phyloP scores from a whole-genome alignment of 2,888 invertebrate genomes.

The Phasia obesa region DNA sequence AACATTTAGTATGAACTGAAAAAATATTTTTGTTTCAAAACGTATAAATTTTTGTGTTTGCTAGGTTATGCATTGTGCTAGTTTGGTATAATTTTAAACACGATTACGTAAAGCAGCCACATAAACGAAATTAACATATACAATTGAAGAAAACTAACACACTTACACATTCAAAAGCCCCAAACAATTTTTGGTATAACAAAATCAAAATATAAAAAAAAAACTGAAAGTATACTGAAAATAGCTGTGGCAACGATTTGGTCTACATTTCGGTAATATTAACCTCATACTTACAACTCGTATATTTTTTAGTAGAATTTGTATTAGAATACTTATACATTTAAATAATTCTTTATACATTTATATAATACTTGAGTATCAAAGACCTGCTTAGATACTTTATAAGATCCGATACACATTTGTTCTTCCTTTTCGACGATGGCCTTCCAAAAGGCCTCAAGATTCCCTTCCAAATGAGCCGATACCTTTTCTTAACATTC shows the following conservation, averaged over 20 bases:
- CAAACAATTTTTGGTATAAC: slow-evolving; percentile 25
- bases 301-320: slow-evolving; percentile 1
- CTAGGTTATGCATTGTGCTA: not conserved
- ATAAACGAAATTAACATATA: slow-evolving; percentile 64
- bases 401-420: too few species aligned
- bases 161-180: not conserved
- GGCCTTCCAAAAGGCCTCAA: too few species aligned
- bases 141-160: not conserved
- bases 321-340: slow-evolving; percentile 3
- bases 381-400: too few species aligned
- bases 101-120: slow-evolving; percentile 57
- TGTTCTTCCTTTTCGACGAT: too few species aligned
- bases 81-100: slow-evolving; percentile 35
- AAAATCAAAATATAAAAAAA: slow-evolving; percentile 20
- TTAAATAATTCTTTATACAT: too few species aligned
- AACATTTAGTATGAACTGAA: too few species aligned
- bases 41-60: not conserved
- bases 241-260: slow-evolving; percentile 62
- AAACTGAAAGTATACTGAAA: slow-evolving; percentile 17
- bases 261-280: slow-evolving; percentile 60
- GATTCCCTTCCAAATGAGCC: too few species aligned
- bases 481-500: too few species aligned
- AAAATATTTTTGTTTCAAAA: too few species aligned
- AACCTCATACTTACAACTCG: slow-evolving; percentile 24
- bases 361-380: too few species aligned